Base-by-base conservation (phyloP, 2,113 vertebrate species). In the Nettapus auritus region DNA sequence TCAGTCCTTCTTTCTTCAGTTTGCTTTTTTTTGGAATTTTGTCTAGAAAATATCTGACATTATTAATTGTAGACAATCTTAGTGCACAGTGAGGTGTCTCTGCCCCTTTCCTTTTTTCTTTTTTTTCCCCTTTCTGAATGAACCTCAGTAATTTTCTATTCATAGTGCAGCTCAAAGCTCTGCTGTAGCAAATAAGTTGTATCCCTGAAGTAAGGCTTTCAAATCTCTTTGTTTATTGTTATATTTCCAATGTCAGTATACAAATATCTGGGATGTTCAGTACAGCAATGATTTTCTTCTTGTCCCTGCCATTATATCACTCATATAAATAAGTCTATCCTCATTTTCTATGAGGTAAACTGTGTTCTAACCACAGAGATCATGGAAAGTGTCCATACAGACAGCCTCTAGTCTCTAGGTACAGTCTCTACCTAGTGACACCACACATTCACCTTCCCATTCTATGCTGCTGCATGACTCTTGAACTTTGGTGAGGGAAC, bases 371-470 rank as follows among this genome's bases (percentile, higher is more conserved):
- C 6, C 5, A 28, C 44, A 71, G 5, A 20, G 7, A 3, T 82
- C 4, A 3, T 18, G 10, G 3, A 20, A 81, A 69, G n/a, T 18
- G 23, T 34, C 3, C 33, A 28, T 0, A 0, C 1, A 63, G 36
- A n/a, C 8, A 26, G 29, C 15, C 18, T 21, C 8, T 57, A 29
- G 3, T 48, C 3, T 77, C n/a, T 34, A 34, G n/a, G n/a, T n/a
- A n/a, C 62, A 29, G 3, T 48, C 3, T 77, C n/a, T 34, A 34
- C 10, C 31, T 34, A 14, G 28, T 56, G 11, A 33, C 5, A 48
- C 16, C 3, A 8, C 1, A 1, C 5, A 5, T 56, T 17, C 15
- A 29, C 4, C 16, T 11, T 69, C 0, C 0, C 34, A 42, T 3
- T 13, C 11, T 13, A 3, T 6, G 20, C 12, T 22, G 40, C n/a